phyloP scores from a whole-genome alignment of 2,888 invertebrate genomes.

The Cheilosia variabilis region DNA sequence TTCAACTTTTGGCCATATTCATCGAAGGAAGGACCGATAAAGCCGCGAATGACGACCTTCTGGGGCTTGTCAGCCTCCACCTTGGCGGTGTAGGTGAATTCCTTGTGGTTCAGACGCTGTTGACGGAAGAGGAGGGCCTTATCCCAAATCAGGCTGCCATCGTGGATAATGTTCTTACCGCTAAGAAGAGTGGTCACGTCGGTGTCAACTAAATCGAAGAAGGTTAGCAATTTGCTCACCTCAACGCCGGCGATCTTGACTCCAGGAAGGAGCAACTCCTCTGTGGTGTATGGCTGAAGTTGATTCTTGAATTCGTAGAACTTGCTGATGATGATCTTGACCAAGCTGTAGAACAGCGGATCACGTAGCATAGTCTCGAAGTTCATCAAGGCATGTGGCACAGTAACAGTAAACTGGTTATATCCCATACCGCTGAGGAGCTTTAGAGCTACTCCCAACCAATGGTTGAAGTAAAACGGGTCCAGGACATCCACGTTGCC shows the following conservation, averaged over 20 bases:
- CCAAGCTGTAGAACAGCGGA: slow-evolving; percentile 89
- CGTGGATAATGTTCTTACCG: slow-evolving; percentile 84
- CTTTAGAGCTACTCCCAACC: slow-evolving; percentile 79
- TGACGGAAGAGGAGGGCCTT: slow-evolving; percentile 85
- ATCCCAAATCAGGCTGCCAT: slow-evolving; percentile 80
- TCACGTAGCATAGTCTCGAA: slow-evolving; percentile 88
- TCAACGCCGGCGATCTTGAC: slow-evolving; percentile 86
- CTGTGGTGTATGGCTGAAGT: slow-evolving; percentile 86
- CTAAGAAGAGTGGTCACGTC: slow-evolving; percentile 86
- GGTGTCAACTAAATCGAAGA: slow-evolving; percentile 88
- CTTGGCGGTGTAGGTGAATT: slow-evolving; percentile 86
- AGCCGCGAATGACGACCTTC: slow-evolving; percentile 87
- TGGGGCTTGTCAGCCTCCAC: slow-evolving; percentile 85
- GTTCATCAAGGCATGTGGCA: slow-evolving; percentile 87
- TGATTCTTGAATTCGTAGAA: slow-evolving; percentile 86
- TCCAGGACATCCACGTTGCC: slow-evolving; percentile 84
- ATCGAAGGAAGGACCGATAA: slow-evolving; percentile 89
- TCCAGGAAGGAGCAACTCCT: slow-evolving; percentile 87
- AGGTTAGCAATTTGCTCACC: slow-evolving; percentile 88
- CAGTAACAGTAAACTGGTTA: slow-evolving; percentile 77
- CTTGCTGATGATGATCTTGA: slow-evolving; percentile 86
- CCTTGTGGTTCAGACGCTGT: slow-evolving; percentile 87
- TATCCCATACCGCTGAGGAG: slow-evolving; percentile 78
- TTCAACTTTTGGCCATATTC: slow-evolving; percentile 85
- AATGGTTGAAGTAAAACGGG: slow-evolving; percentile 79